A percentile compares a stretch with the other conserved stretches of the same genome.
phyloP scores from a whole-genome alignment of 2,113 vertebrate species.

The Colossoma macropomum region DNA sequence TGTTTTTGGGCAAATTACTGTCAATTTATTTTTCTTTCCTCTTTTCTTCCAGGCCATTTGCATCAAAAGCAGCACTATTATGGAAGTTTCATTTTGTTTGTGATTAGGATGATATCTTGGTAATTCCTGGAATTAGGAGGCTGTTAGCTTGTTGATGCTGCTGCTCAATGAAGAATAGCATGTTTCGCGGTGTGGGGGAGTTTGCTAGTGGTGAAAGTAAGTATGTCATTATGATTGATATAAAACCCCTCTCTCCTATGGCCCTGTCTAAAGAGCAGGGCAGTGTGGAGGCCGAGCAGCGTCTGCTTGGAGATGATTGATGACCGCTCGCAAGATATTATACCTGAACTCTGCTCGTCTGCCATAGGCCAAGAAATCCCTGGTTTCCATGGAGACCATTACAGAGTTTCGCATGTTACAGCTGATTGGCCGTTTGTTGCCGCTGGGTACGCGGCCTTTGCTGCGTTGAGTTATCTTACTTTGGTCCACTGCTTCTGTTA shows the following conservation, averaged over 20 bases:
- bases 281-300: conserved; percentile 33
- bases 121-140: background rate
- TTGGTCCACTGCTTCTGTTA: conserved; percentile 26
- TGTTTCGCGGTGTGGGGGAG: conserved; percentile 11
- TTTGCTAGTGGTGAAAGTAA: conserved; percentile 14
- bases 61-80: background rate
- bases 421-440: conserved; percentile 46
- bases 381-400: conserved; percentile 63
- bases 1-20: conserved; percentile 19
- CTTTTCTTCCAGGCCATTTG: background rate
- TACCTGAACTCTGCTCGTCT: conserved; percentile 42
- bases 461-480: conserved; percentile 25
- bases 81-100: background rate
- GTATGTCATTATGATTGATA: conserved; percentile 55
- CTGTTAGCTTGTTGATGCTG: conserved; percentile 6
- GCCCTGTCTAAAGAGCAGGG: conserved; percentile 49
- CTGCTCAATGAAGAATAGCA: conserved; percentile 29
- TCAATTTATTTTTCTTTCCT: conserved; percentile 3
- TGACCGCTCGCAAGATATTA: conserved; percentile 47
- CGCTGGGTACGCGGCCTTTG: conserved; percentile 26
- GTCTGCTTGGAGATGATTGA: conserved; percentile 53
- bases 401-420: conserved; percentile 35
- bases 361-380: conserved; percentile 42
- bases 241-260: conserved; percentile 41
- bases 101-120: background rate